A percentile compares a stretch with the other conserved stretches of the same genome.
Conservation (phyloP, 2,888 invertebrate genomes). For the Thereva nobilitata region DNA sequence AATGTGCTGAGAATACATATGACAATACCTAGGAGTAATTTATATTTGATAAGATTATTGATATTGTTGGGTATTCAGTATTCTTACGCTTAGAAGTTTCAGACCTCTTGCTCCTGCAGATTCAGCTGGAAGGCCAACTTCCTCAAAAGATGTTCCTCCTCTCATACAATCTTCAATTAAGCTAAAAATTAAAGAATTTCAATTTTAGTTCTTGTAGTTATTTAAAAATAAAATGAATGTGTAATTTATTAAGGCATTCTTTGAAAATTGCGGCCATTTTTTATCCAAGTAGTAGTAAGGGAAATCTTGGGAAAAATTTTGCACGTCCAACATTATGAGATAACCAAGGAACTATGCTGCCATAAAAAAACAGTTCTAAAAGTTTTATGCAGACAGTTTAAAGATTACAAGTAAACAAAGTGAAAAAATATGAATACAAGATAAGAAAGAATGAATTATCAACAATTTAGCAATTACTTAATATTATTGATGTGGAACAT, state of each 20-base stretch:
- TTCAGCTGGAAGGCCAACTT: conserved; percentile 77
- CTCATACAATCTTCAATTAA: conserved; percentile 72
- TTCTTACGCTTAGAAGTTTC: conserved; percentile 75
- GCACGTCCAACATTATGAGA: too few relatives aligned
- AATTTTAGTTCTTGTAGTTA: background rate
- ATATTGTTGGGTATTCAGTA: background rate
- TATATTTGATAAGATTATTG: conserved; percentile 41
- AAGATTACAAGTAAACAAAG: background rate
- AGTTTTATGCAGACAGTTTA: too few relatives aligned
- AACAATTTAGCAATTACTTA: conserved; percentile 1
- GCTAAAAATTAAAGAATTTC: conserved; percentile 43
- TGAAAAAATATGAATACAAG: background rate
- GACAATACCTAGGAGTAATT: conserved; percentile 70
- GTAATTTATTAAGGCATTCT: too few relatives aligned
- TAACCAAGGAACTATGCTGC: too few relatives aligned
- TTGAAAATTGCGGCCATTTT: too few relatives aligned
- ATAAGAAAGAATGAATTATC: conserved; percentile 3
- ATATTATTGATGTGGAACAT: conserved; percentile 47
- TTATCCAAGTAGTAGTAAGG: too few relatives aligned
- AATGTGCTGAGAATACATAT: conserved; percentile 91
- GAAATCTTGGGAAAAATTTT: too few relatives aligned
- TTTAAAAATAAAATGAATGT: too few relatives aligned
- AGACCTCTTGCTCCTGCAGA: conserved; percentile 89
- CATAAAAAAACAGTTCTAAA: too few relatives aligned
- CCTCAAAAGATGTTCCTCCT: conserved; percentile 70